Evolutionary conservation across 2,113 vertebrate genomes (phyloP), one percentile per base, ranked within the genome.

Genomic region (Alosa alosa): DNA sequence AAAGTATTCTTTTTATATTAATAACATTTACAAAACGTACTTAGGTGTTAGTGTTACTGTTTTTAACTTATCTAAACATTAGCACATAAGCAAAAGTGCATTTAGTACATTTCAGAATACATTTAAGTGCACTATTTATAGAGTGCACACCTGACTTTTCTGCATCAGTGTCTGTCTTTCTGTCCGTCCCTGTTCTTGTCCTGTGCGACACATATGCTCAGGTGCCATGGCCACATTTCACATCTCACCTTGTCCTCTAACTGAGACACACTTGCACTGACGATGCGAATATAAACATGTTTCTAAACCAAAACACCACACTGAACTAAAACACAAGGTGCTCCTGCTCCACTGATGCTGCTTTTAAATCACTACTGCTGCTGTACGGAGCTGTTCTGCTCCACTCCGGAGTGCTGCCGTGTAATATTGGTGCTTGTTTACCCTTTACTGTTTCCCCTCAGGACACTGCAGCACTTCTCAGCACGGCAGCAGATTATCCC

Each of bases 371-470:
- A 36, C 64, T 68, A 31, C 11, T 31, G n/a, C 64, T 2, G 64
- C 36, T 36, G 36, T 78, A 36, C 39, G 86, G 87, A 88, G 86
- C 81, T 91, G 87, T 91, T 89, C 78, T 85, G 72, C 90, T 91
- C 89, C 89, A 81, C 87, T 84, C 55, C 64, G 52, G 17, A 60
- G 89, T 60, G 86, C 88, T 88, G 31, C 72, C 15, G 39, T 78
- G 64, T 68, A 68, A 31, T 68, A 31, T 31, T 68, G 64, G 7
- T 68, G 64, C 64, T 68, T 78, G 72, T 78, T 78, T 39, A 78
- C 25, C 72, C 72, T 78, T 78, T 78, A 78, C 72, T 41, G 72
- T 39, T 39, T 78, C 72, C 36, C 72, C 72, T 78, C 72, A 78
- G 72, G 72, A 78, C 72, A 78, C 72, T 78, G 72, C 72, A 78